Evolutionary conservation across 2,797 vertebrate species (phyloP), one percentile per base, ranked within the genome.

Genomic region (Eurystomus glaucurus): DNA sequence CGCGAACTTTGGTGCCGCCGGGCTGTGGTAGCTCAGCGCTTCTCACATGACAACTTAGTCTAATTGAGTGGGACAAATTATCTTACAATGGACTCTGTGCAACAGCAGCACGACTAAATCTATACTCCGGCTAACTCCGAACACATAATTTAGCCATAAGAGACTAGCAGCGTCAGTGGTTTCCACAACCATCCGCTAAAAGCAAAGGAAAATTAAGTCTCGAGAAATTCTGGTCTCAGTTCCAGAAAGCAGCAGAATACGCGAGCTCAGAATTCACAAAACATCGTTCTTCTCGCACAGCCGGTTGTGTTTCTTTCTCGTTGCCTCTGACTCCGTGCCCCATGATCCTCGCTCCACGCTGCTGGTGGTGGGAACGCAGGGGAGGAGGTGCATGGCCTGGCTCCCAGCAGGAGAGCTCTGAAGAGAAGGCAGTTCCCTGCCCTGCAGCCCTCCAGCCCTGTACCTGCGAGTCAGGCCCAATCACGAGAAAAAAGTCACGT

Each of bases 61-160:
- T 96, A 96, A 97, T 96, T 96, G 96, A 97, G 96, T 96, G 96
- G 96, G 96, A 97, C 96, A 97, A 97, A 97, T 97, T 96, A 95
- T 96, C 96, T 97, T 96, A 95, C 92, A 94, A 96, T 97, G 90
- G 96, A 96, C 96, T 97, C 94, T 43, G 80, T 31, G 88, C 96
- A 96, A 94, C 92, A 92, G 96, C 92, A 81, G 92, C 93, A 94
- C 84, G 93, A 83, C 96, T 96, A 92, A 96, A 96, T 97, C 96
- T 90, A 90, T 96, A 96, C 88, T 86, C 80, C 26, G 4, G 93
- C 83, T 96, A 95, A 94, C 96, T 95, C 92, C 18, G 79, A 94
- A 58, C 95, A 94, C 90, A 86, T 97, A 78, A 96, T 96, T 96
- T 95, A 97, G 85, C 96, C 88, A 71, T 84, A 28, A 88, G 93